These are phyloP conservation scores for Chaenodraco wilsoni DNA, from an alignment of 2,797 vertebrate species.

Conservation along the genomic window DNA sequence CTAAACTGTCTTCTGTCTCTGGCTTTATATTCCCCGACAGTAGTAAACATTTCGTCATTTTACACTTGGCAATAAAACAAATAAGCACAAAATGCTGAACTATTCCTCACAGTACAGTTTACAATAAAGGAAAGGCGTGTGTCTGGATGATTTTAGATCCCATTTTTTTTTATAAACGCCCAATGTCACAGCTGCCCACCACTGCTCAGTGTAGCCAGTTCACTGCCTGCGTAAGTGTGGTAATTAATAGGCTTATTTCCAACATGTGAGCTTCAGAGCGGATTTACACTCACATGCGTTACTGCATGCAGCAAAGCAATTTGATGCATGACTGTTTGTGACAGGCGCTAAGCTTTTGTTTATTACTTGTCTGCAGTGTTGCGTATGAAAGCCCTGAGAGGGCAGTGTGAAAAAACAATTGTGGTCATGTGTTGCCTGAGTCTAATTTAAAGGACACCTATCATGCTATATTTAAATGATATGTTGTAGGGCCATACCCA, in stretches of 20 bases:
- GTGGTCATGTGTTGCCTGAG: too few species aligned
- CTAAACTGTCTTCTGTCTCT: too few species aligned
- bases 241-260: constrained; percentile 34
- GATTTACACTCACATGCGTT: constrained; percentile 21
- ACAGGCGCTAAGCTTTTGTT: not conserved
- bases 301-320: constrained; percentile 15
- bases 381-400: too few species aligned
- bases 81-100: not conserved
- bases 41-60: not conserved
- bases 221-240: constrained; percentile 2
- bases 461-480: too few species aligned
- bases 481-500: too few species aligned
- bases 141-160: constrained; percentile 12
- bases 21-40: not conserved
- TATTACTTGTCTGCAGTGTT: constrained; percentile 30
- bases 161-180: constrained; percentile 9
- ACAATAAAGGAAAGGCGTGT: not conserved
- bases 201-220: not conserved
- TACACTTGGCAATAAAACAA: not conserved
- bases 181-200: constrained; percentile 33
- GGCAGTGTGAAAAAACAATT: too few species aligned
- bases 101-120: not conserved
- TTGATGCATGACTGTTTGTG: constrained; percentile 3
- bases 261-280: not conserved
- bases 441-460: too few species aligned